phyloP scores from a whole-genome alignment of 2,797 vertebrate species.

The Falco columbarius region DNA sequence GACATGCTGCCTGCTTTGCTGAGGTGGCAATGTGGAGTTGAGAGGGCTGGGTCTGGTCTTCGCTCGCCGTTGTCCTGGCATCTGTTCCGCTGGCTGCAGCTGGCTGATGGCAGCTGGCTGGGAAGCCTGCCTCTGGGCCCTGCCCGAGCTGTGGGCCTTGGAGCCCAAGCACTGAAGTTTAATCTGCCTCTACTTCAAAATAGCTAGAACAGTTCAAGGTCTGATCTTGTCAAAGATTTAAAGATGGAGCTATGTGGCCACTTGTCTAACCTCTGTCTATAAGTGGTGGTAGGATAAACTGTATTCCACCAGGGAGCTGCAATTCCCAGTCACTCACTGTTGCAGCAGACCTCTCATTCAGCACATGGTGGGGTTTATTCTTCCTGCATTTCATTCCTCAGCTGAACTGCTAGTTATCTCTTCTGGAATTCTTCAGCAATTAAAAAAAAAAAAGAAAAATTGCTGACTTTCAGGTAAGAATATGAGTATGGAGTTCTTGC shows the following conservation, averaged over 20 bases:
- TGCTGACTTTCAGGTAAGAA: background rate
- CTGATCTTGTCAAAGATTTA: background rate
- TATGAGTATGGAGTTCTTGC: background rate
- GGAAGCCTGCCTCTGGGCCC: background rate
- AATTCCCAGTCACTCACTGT: background rate
- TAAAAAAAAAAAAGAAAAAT: background rate
- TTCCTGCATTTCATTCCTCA: background rate
- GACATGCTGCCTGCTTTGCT: background rate
- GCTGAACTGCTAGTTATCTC: background rate
- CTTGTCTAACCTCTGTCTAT: background rate
- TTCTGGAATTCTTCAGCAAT: background rate
- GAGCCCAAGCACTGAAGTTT: background rate
- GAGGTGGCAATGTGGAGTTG: too few relatives aligned
- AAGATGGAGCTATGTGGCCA: background rate
- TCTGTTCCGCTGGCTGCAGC: background rate
- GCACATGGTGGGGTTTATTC: background rate
- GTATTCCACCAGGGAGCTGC: background rate
- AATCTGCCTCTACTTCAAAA: constrained; percentile 15
- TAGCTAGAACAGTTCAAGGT: background rate
- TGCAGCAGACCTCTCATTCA: background rate
- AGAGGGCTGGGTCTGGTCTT: background rate
- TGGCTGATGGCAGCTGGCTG: background rate
- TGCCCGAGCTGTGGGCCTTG: background rate
- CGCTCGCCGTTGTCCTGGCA: background rate
- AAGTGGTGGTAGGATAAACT: background rate